Evolutionary conservation across 2,888 invertebrate genomes (phyloP).

Genomic region (Lasioglossum zephyrum): DNA sequence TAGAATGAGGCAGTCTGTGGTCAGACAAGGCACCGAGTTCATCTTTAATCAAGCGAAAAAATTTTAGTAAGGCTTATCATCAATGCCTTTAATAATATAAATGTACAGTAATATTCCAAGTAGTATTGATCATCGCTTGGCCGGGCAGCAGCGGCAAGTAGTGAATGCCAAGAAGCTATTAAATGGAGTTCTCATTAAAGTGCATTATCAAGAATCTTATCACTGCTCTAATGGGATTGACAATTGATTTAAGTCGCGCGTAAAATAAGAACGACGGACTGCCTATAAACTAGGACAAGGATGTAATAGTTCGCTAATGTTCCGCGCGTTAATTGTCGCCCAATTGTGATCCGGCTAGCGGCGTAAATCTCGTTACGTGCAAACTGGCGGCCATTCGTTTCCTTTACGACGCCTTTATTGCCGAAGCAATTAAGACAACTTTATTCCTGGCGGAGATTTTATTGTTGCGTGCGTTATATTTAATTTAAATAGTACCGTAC

Average conservation of each 20-base stretch:
- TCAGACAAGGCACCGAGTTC: background rate
- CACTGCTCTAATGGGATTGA: background rate
- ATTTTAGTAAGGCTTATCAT: background rate
- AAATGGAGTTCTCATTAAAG: background rate
- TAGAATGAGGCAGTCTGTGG: background rate
- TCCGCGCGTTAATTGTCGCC: conserved; percentile 21
- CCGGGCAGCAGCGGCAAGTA: background rate
- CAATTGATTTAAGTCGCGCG: background rate
- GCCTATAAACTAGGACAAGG: conserved; percentile 1
- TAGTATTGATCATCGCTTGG: background rate
- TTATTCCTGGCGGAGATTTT: conserved; percentile 5
- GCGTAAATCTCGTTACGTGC: conserved; percentile 27
- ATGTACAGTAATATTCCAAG: background rate
- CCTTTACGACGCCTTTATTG: conserved; percentile 33
- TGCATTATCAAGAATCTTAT: background rate
- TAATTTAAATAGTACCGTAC: conserved; percentile 29
- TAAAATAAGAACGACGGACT: background rate
- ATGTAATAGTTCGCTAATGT: conserved; percentile 13
- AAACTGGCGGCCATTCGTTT: conserved; percentile 25
- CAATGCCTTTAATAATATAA: no score
- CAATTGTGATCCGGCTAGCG: conserved; percentile 4
- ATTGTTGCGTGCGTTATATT: conserved; percentile 34
- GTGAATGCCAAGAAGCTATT: background rate
- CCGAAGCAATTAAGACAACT: conserved; percentile 44
- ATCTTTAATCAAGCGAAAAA: background rate